Evolutionary conservation across 92 coral and sea anemone species (phyloP).

Genomic region (Epizoanthus ramosus): DNA sequence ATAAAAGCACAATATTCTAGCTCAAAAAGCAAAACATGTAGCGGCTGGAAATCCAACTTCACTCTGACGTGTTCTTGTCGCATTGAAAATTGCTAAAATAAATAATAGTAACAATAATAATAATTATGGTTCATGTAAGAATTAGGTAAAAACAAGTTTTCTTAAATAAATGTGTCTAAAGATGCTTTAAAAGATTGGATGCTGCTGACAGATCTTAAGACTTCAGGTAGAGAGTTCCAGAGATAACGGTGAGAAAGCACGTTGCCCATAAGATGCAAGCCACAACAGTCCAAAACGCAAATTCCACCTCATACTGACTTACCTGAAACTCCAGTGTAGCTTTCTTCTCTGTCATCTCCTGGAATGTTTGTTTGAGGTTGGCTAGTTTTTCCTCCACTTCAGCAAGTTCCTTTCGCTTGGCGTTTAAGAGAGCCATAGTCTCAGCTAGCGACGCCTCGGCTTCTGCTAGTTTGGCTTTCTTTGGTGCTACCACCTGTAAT

Average conservation of each 20-base stretch:
- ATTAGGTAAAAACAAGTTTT: too few species aligned
- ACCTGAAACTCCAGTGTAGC: constrained; percentile 98
- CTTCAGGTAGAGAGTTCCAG: too few species aligned
- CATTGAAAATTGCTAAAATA: too few species aligned
- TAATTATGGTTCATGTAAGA: too few species aligned
- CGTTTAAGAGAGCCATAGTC: constrained; percentile 90
- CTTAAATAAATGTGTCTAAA: too few species aligned
- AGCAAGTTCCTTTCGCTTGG: constrained; percentile 90
- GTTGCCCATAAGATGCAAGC: too few species aligned
- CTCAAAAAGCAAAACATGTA: not conserved
- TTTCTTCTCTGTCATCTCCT: constrained; percentile 97
- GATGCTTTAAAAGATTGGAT: too few species aligned
- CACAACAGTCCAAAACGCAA: not conserved
- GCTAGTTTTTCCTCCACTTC: constrained; percentile 98
- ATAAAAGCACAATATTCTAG: not conserved
- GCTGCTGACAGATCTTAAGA: too few species aligned
- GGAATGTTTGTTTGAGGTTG: constrained; percentile 87
- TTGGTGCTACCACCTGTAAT: constrained; percentile 92
- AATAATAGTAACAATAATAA: too few species aligned
- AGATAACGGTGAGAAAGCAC: too few species aligned
- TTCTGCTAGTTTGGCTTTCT: constrained; percentile 91
- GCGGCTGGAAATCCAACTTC: not conserved
- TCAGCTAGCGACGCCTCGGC: constrained; percentile 94
- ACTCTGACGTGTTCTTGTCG: too few species aligned
- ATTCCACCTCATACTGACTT: not conserved